A percentile compares a stretch with the other conserved stretches of the same genome.
Conservation (phyloP, 2,888 invertebrate genomes). For the Allophyes oxyacanthae region DNA sequence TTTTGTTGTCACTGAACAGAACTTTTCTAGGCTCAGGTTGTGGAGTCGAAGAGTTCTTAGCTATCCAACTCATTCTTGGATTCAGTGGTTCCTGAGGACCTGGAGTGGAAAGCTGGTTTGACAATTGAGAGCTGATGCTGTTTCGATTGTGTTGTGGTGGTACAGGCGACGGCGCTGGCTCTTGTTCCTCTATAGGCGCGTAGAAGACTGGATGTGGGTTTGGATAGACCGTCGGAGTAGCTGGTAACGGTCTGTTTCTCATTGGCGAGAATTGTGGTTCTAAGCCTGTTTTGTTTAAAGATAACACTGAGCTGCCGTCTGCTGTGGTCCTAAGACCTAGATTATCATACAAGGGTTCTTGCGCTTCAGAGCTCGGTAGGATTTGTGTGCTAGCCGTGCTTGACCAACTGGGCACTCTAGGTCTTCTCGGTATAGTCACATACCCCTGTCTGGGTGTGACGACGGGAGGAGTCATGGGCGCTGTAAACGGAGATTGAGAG, state of each 20-base stretch:
- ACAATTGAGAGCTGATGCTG: conserved; percentile 86
- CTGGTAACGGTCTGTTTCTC: conserved; percentile 91
- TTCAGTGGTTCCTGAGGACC: conserved; percentile 86
- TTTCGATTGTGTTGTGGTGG: conserved; percentile 82
- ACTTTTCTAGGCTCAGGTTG: conserved; percentile 83
- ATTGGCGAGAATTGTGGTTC: conserved; percentile 88
- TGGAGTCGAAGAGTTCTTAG: conserved; percentile 84
- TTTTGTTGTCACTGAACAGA: conserved; percentile 77
- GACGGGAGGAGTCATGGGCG: conserved; percentile 90
- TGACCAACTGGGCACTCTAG: conserved; percentile 95
- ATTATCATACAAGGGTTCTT: conserved; percentile 96
- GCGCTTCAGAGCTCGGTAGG: conserved; percentile 85
- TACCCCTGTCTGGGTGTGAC: conserved; percentile 94
- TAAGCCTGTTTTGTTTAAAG: conserved; percentile 92
- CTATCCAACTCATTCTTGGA: conserved; percentile 86
- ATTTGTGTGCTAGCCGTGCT: conserved; percentile 90
- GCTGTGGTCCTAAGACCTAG: conserved; percentile 95
- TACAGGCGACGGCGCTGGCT: conserved; percentile 86
- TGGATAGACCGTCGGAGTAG: conserved; percentile 88
- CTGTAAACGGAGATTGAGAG: conserved; percentile 94
- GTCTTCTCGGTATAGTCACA: conserved; percentile 95
- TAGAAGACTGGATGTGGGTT: conserved; percentile 82
- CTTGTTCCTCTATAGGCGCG: conserved; percentile 88
- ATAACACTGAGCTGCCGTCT: conserved; percentile 94
- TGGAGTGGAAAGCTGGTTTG: conserved; percentile 83